phyloP scores from a whole-genome alignment of 1,140 invertebrate genomes.

The Drosophila auraria region DNA sequence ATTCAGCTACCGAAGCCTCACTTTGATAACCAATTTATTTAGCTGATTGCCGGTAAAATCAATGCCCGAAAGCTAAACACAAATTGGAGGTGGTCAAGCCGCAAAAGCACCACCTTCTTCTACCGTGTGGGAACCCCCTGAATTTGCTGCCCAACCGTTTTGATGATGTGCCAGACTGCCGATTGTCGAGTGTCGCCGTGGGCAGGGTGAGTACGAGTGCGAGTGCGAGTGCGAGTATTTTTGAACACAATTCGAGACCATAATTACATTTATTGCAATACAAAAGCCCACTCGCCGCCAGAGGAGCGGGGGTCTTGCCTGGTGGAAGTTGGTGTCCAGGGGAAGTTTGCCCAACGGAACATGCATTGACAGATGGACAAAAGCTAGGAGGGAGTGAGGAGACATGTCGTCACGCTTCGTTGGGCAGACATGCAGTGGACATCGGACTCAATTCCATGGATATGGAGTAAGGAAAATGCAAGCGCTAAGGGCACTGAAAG shows the following conservation, averaged over 20 bases:
- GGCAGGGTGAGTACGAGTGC: background rate
- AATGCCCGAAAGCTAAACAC: slow-evolving; percentile 44
- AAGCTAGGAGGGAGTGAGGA: slow-evolving; percentile 31
- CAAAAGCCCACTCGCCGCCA: slow-evolving; percentile 50
- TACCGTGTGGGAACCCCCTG: slow-evolving; percentile 15
- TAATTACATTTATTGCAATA: slow-evolving; percentile 79
- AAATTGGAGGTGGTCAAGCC: slow-evolving; percentile 47
- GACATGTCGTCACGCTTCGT: slow-evolving; percentile 81
- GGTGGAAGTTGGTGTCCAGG: slow-evolving; percentile 26
- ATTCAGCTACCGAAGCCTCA: slow-evolving; percentile 10
- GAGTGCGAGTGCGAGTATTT: slow-evolving; percentile 44
- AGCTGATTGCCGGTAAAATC: slow-evolving; percentile 43
- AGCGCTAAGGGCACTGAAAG: background rate
- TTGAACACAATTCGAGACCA: slow-evolving; percentile 71
- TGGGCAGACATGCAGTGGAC: slow-evolving; percentile 70
- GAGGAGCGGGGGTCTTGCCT: slow-evolving; percentile 6
- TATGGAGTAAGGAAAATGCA: slow-evolving; percentile 57
- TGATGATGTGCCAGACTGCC: slow-evolving; percentile 27
- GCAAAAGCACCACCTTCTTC: slow-evolving; percentile 32
- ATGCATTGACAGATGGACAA: slow-evolving; percentile 56
- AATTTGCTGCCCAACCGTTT: background rate
- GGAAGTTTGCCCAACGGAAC: slow-evolving; percentile 35
- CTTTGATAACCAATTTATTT: slow-evolving; percentile 50
- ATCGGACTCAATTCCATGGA: slow-evolving; percentile 38
- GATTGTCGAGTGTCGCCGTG: slow-evolving; percentile 20